A percentile compares a stretch with the other conserved stretches of the same genome.
phyloP scores from a whole-genome alignment of 2,113 vertebrate genomes.

The Pelmatolapia mariae region DNA sequence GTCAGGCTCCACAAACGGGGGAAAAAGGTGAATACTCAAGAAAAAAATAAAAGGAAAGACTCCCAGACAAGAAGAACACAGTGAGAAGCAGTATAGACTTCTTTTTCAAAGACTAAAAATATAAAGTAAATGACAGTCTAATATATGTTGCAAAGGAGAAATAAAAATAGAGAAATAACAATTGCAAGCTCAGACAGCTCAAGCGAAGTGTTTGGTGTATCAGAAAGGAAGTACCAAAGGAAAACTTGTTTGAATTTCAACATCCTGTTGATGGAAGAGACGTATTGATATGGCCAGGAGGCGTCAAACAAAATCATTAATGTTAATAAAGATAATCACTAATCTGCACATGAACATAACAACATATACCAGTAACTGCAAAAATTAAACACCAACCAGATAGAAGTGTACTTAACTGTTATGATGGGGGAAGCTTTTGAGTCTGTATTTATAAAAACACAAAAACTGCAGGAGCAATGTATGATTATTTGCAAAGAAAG shows the following conservation, averaged over 20 bases:
- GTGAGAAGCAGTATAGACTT: background rate
- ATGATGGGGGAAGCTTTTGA: background rate
- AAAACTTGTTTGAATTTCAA: background rate
- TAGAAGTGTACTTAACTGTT: background rate
- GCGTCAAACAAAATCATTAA: background rate
- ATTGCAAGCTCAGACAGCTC: background rate
- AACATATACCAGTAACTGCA: background rate
- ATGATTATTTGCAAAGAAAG: background rate
- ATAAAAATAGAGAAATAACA: background rate
- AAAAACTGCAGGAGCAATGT: background rate
- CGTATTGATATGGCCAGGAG: background rate
- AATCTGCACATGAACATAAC: background rate
- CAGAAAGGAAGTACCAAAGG: background rate
- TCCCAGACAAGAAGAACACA: background rate
- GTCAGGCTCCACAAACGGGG: slow-evolving; percentile 57
- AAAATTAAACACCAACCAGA: background rate
- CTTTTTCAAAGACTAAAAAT: background rate
- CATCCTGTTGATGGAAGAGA: background rate
- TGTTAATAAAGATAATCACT: background rate
- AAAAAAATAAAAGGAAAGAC: background rate
- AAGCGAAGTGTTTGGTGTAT: background rate
- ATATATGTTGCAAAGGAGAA: background rate
- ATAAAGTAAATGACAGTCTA: background rate
- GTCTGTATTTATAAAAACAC: background rate
- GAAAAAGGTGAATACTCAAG: slow-evolving; percentile 10